A percentile compares a stretch with the other conserved stretches of the same genome.
Evolutionary conservation across 2,888 invertebrate species (phyloP).

Genomic region (Patella caerulea): DNA sequence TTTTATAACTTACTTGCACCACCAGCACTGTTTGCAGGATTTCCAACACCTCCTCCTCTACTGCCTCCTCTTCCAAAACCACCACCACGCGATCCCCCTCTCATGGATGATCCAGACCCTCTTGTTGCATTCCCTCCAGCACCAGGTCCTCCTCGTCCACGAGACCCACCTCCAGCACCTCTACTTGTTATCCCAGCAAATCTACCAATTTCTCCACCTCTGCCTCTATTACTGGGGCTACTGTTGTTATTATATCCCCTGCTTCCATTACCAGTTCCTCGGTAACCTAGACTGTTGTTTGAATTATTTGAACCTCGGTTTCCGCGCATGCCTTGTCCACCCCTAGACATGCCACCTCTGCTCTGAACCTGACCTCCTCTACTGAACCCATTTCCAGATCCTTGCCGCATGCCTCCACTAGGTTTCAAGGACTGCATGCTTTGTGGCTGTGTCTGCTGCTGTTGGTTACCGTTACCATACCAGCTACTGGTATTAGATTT

Average conservation of each 20-base stretch:
- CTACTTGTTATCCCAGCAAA: neutral
- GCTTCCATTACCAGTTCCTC: neutral
- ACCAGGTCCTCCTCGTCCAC: neutral
- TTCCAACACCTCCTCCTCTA: slow-evolving; percentile 20
- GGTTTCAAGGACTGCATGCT: too few relatives aligned
- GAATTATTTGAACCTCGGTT: neutral
- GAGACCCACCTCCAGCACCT: neutral
- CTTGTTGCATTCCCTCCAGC: too few relatives aligned
- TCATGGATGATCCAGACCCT: neutral
- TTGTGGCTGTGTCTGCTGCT: too few relatives aligned
- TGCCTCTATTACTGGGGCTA: neutral
- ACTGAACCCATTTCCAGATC: too few relatives aligned
- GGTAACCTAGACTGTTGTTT: neutral
- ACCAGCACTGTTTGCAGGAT: neutral
- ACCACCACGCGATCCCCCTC: slow-evolving; percentile 18
- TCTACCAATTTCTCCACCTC: neutral
- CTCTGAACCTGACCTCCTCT: too few relatives aligned
- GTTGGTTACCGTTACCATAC: neutral
- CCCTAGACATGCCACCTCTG: too few relatives aligned
- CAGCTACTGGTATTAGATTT: neutral
- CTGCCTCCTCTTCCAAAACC: slow-evolving; percentile 19
- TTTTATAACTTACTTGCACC: neutral
- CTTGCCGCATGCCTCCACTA: too few relatives aligned
- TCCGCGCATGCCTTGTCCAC: too few relatives aligned
- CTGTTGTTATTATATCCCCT: neutral